Base-by-base conservation (phyloP, 2,888 invertebrate genomes). In the Autographa pulchrina region DNA sequence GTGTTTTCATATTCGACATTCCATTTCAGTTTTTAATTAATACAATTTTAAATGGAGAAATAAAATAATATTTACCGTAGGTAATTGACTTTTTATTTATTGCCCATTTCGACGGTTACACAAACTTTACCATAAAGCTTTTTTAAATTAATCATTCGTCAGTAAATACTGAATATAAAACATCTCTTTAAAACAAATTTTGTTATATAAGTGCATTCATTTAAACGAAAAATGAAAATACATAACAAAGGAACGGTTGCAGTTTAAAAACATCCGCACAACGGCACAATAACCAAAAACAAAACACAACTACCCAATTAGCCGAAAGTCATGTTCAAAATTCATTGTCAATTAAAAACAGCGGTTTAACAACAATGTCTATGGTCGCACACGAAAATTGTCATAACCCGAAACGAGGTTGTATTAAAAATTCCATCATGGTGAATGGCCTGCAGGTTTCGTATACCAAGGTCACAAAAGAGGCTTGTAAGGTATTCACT, bases 361-460 rank as follows among this genome's bases (percentile, higher is more conserved):
- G 63, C 66, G 41, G 68, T 76, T 80, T 73, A 38, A 68, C 32
- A 31, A 72, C 74, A 72, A 70, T 75, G 77, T 83, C 71, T 77
- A 78, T 68, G 87, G 88, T 77, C 64, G 88, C 88, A 89, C 87
- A 87, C 85, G 89, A 90, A 92, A 91, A 91, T 89, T 90, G 91
- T 89, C 92, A 91, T 89, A 88, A 88, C 88, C 82, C 77, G 77
- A 84, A 88, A 91, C 90, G 89, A 75, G 78, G 85, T 81, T 76
- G 81, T 91, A 94, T 94, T 93, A 93, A 93, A 94, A 94, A 94
- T 94, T 94, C 94, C 93, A 94, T 94, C 92, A 93, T 78, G 85
- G 84, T 75, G 82, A 80, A 90, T 89, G 84, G 91, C 91, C 89
- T 84, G 87, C 82, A 90, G 90, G 88, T 74, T 65, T 74, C 60